Evolutionary conservation across 2,797 vertebrate species (phyloP), one percentile per base, ranked within the genome.

Genomic region (Epinephelus awoara): DNA sequence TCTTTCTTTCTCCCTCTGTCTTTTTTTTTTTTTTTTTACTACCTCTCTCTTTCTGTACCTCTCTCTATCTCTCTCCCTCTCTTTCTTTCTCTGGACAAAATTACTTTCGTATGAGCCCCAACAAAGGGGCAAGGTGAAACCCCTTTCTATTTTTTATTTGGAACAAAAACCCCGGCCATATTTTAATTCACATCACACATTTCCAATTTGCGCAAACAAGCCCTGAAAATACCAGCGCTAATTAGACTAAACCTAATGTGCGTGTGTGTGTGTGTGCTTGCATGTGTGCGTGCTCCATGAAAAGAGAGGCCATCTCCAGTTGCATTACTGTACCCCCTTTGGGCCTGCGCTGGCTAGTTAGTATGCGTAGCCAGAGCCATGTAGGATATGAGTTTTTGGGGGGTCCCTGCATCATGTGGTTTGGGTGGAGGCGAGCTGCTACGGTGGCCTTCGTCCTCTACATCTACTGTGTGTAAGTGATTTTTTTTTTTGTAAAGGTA

Each of bases 121-220:
- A 90, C 83, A 88, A 90, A 89, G 94, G 93, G 94, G 91, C 91
- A 96, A 95, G 92, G 95, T 96, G 96, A 95, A 95, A 92, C 94
- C 96, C 88, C 88, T 82, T 87, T 91, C 68, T 83, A 15, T 91
- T 89, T 86, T 93, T 96, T 95, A 95, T 94, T 94, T 91, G 94
- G 88, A 95, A 95, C 91, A 91, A 96, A 93, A 94, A 92, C 67
- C 89, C 69, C 76, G 81, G 88, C 84, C 72, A 88, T 96, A 96
- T 94, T 97, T 96, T 95, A 95, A 96, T 97, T 95, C 94, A 95
- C 92, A 94, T 96, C 94, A 95, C 94, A 96, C 95, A 96, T 93
- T 96, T 94, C 88, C 93, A 95, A 95, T 91, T 93, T 89, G 95
- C 88, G 89, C 92, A 95, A 96, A 95, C 95, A 93, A 94, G 93